Base-by-base conservation (phyloP, 1,140 invertebrate species). In the Drosophila sproati region DNA sequence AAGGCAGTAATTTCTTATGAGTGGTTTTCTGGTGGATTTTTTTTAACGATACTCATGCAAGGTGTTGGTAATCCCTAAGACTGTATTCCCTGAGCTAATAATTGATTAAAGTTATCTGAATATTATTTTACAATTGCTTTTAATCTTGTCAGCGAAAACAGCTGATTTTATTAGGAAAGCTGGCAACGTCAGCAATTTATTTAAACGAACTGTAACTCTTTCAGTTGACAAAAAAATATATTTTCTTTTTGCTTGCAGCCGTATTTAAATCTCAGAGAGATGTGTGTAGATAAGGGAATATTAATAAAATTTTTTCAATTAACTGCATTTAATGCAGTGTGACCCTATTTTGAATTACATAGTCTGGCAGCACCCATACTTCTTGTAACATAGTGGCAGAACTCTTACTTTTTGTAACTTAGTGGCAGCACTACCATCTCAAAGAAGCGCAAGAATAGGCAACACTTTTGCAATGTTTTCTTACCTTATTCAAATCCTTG, bases 21-120 rank as follows among this genome's bases (percentile, higher is more conserved):
- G 29, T 32, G 34, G 34, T 34, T 12, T 32, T 3, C 3, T 43
- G 10, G 32, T 31, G 37, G n/a, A 20, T 20, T 20, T 32, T 4
- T 4, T 37, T 62, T 62, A 37, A 47, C 29, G 5, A 48, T 55
- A 41, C 37, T 56, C 20, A n/a, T 34, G 41, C 50, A 61, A 61
- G 80, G 83, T 87, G 79, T 76, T 52, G 79, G 76, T 50, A 51
- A 37, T 54, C 12, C 41, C 77, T 35, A 45, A 77, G 64, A 77
- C 81, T 80, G 79, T 80, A 20, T 54, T 54, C 0, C 29, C 1
- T 5, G 39, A 43, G 10, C n/a, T 3, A n/a, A 43, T 7, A n/a
- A 43, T 43, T 43, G 10, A 43, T n/a, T 43, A 43, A 43, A 43
- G 4, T 43, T 8, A 43, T 43, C 10, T 4, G 10, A 43, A 43